These are phyloP conservation scores for Apis florea DNA, from an alignment of 1,140 invertebrate genomes.

Conservation along the genomic window DNA sequence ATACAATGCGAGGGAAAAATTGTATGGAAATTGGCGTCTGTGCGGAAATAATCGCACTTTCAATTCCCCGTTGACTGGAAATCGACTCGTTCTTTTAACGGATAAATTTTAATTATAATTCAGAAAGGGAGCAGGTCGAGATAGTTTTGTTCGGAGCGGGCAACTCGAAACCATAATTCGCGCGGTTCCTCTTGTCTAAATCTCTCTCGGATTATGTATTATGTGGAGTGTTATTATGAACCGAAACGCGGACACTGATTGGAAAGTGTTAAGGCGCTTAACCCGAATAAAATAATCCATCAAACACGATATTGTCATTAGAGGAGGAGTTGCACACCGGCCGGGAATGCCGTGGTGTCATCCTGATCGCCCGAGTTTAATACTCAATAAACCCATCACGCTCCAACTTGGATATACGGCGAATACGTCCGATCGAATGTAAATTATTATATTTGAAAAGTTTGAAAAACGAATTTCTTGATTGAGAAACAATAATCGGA, in stretches of 20 bases:
- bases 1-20: too few relatives aligned
- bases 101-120: too few relatives aligned
- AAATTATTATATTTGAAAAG: too few relatives aligned
- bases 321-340: conserved; percentile 27
- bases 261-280: conserved; percentile 50
- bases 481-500: too few relatives aligned
- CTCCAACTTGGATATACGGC: conserved; percentile 14
- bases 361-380: background rate
- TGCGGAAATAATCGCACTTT: too few relatives aligned
- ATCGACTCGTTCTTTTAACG: too few relatives aligned
- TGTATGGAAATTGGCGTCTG: too few relatives aligned
- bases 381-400: conserved; percentile 5
- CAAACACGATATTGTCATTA: conserved; percentile 60
- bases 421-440: background rate
- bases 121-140: too few relatives aligned
- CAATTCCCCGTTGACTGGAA: too few relatives aligned
- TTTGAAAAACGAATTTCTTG: too few relatives aligned
- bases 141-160: background rate
- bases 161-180: conserved; percentile 12
- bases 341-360: background rate
- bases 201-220: conserved; percentile 40
- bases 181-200: conserved; percentile 25
- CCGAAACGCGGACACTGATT: conserved; percentile 9
- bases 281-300: conserved; percentile 54
- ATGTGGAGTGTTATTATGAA: background rate